phyloP scores from a whole-genome alignment of 2,797 vertebrate species.

The Calcarius lapponicus region DNA sequence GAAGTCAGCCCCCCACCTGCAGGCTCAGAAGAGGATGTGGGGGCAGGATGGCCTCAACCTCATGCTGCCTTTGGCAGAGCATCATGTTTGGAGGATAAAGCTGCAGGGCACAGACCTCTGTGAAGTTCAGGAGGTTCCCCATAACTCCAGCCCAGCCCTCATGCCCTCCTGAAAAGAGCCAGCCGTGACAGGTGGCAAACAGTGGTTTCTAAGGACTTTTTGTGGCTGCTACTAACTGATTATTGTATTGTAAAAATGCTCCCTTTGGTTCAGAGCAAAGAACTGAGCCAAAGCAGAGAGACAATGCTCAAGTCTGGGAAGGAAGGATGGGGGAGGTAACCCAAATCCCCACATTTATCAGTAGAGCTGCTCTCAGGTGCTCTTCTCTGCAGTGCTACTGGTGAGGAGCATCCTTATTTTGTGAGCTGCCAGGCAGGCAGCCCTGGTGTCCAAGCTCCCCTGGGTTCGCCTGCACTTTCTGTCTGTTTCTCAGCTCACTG shows the following conservation, averaged over 20 bases:
- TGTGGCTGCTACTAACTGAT: not conserved
- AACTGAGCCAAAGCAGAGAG: not conserved
- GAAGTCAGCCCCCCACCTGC: not conserved
- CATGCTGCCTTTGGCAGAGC: not conserved
- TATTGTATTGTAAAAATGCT: not conserved
- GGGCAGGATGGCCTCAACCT: fast-evolving
- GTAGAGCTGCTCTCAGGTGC: not conserved
- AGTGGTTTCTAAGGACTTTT: not conserved
- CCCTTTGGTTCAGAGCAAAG: not conserved
- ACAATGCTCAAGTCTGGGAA: not conserved
- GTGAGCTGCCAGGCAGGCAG: not conserved
- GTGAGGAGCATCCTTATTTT: not conserved
- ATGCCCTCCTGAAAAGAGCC: not conserved
- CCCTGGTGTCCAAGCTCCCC: not conserved
- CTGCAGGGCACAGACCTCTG: not conserved
- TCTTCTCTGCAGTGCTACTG: not conserved
- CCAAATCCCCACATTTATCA: not conserved
- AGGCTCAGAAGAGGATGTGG: not conserved
- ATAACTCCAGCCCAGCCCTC: not conserved
- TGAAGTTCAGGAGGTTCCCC: not conserved
- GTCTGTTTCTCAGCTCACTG: not conserved
- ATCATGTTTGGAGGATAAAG: fast-evolving
- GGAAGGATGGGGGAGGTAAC: not conserved
- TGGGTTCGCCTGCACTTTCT: not conserved
- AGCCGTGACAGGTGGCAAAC: not conserved